A percentile compares a stretch with the other conserved stretches of the same genome.
phyloP scores from a whole-genome alignment of 2,888 invertebrate genomes.

The Stegophylla sp. region DNA sequence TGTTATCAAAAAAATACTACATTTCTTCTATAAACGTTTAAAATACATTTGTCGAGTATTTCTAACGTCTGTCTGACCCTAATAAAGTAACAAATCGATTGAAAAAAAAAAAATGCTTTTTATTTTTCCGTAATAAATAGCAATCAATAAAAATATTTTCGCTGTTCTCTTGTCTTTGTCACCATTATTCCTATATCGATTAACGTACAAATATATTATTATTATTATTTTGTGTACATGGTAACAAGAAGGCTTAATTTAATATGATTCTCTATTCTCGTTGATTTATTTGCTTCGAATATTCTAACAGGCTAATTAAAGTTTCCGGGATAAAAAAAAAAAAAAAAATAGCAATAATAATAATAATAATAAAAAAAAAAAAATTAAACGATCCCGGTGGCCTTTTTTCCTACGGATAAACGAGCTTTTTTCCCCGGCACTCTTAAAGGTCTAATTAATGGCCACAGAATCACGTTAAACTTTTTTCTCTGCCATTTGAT shows the following conservation, averaged over 20 bases:
- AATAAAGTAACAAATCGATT: not conserved
- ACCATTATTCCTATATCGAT: not conserved
- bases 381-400: constrained; percentile 1
- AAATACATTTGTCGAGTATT: not conserved
- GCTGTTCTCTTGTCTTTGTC: not conserved
- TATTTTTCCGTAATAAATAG: not conserved
- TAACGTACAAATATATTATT: too few relatives aligned
- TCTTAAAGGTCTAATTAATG: constrained; percentile 48
- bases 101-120: too few relatives aligned
- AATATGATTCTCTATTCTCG: not conserved
- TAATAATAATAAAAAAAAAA: too few relatives aligned
- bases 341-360: too few relatives aligned
- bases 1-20: too few relatives aligned
- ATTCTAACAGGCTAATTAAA: constrained; percentile 33
- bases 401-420: constrained; percentile 35
- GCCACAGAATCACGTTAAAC: constrained; percentile 26
- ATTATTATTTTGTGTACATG: not conserved
- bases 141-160: not conserved
- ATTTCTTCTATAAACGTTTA: too few relatives aligned
- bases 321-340: constrained; percentile 11
- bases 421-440: constrained; percentile 32
- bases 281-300: constrained; percentile 32
- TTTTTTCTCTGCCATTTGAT: constrained; percentile 30
- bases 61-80: not conserved
- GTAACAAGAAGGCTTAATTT: not conserved